Evolutionary conservation across 2,797 vertebrate genomes (phyloP), one percentile per base, ranked within the genome.

Genomic region (Morus bassanus): DNA sequence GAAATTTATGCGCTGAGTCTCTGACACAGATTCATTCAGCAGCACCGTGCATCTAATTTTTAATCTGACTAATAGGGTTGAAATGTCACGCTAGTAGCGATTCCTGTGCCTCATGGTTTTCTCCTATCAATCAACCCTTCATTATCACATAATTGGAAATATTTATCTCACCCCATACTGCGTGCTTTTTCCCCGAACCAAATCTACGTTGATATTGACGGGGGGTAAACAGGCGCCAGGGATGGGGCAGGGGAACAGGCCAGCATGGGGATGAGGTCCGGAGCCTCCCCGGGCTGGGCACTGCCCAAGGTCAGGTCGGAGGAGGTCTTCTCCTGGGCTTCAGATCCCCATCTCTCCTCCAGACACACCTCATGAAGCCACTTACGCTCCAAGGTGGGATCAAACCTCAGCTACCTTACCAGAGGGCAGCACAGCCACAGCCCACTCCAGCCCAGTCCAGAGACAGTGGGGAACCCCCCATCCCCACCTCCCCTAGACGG

Each of bases 381-480:
- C 56, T 24, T 10, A 1, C 11, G 18, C 27, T 51, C 31, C 63
- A 48, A 57, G 82, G 43, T 16, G 33, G 61, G 45, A 33, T 33
- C 14, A 31, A 25, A 25, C 7, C 72, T 67, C 19, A 0, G 18
- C 33, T 53, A 9, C 54, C 39, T 37, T 37, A 6, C 35, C 4
- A 1, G 43, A 41, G 61, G 12, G 31, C 23, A n/a, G 30, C 2
- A 2, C 19, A n/a, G 3, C 51, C 13, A 2, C 0, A 1, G 41
- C 19, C 51, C 24, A 30, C 19, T 65, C 70, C 35, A 57, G 25
- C 43, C 31, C 17, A 4, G 13, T 14, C n/a, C 78, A 51, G 79
- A 60, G 65, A 9, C 22, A 27, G 39, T 1, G 4, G 27, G 37
- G 39, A 83, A 7, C 22, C 14, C 28, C 39, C 30, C 18, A 6